Base-by-base conservation (phyloP, 2,797 vertebrate species). In the Sebastes itinus region DNA sequence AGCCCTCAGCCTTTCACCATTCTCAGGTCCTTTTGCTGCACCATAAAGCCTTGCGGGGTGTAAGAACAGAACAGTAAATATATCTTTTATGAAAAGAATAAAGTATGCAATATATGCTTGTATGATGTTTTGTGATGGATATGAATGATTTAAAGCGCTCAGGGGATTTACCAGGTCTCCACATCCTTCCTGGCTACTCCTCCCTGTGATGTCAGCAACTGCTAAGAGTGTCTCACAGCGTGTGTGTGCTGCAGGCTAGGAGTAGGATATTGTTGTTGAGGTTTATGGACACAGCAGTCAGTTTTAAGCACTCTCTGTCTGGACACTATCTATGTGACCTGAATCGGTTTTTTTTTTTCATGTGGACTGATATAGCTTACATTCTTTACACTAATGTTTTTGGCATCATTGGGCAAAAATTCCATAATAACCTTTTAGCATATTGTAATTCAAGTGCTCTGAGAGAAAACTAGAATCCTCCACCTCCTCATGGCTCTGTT, bases 201-300 rank as follows among this genome's bases (percentile, higher is more conserved):
- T 73, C 63, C 27, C 38, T 68, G 72, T 82, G 80, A 81, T 75
- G 78, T 81, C 74, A 60, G 73, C 58, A 49, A 12, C 61, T 74
- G 66, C 52, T 58, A 25, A 23, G 58, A 30, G 64, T 46, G 42
- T 56, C 46, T 49, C 49, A n/a, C 49, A 13, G 55, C 49, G 23
- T 23, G 65, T 58, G 59, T 6, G 2, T 13, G 75, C 66, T 81
- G 63, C 18, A 61, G 70, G 65, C 56, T 35, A 38, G 28, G 23
- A 68, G 35, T 60, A 59, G 60, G 68, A 75, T 66, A 63, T 72
- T 75, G 67, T 61, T 75, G 62, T 33, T 72, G 63, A 79, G 69
- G 30, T 84, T 69, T 61, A 54, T 74, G 72, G 75, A 67, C 75
- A 79, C 66, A 83, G 78, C 46, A 72, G 76, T 61, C 75, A 7